Base-by-base conservation (phyloP, 2,797 vertebrate genomes). In the Emys orbicularis region DNA sequence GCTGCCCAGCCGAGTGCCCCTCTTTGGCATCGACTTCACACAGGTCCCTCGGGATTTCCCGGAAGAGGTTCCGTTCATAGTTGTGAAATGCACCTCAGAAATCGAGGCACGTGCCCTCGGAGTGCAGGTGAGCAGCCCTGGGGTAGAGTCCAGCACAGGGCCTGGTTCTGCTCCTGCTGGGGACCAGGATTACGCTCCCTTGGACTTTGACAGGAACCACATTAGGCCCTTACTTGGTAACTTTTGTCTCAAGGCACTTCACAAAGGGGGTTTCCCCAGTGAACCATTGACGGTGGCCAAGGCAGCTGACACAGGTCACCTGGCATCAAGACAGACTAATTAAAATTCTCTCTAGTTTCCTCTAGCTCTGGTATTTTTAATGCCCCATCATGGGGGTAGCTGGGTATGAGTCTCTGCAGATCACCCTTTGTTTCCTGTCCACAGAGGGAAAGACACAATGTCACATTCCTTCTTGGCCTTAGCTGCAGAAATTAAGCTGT, bases 21-120 rank as follows among this genome's bases (percentile, higher is more conserved):
- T 99, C 61, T 99, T 99, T 34, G 99, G 99, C 47, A 96, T 99
- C 0, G 98, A 99, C 92, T 98, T 99, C 82, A 95, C 97, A 2
- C 94, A 98, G 83, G 95, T 99, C n/a, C 98, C 98, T n/a, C 97
- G 97, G 8, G 98, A 99, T 83, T 97, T 97, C 53, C 98, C 98
- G 0, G 98, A 99, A 5, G 98, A 99, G 65, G 98, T 99, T 29
- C 99, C 99, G 27, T 99, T 99, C 84, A 97, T 99, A 21, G 98
- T 99, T 84, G 96, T 95, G 59, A 98, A 87, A 59, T 99, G 99
- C 97, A 99, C 99, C 0, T 96, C 98, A 0, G 99, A 99, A 96
- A 99, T 99, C 4, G 99, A 99, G 93, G 98, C 97, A 50, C 98
- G 99, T 0, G 99, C 99, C 44, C 98, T 99, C 3, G 97, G 97